Conservation (phyloP, 2,113 vertebrate genomes). For the Lota lota region DNA sequence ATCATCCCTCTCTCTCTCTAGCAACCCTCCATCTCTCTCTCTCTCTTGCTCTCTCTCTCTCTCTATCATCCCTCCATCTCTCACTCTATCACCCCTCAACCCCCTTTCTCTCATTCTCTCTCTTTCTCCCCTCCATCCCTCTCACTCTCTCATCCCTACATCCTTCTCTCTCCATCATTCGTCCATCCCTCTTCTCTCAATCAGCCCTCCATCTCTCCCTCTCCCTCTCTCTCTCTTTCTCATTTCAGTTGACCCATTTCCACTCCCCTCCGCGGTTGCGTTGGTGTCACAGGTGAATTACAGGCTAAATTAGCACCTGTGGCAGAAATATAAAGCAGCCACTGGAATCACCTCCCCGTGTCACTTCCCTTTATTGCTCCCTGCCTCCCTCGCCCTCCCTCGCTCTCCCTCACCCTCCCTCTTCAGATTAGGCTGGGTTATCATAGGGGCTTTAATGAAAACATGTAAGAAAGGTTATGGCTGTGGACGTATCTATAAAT, state of each 20-base stretch:
- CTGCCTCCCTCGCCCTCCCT: not conserved
- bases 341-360: conserved; percentile 21
- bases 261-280: conserved; percentile 18
- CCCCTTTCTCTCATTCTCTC: too few relatives aligned
- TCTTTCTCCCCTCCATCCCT: too few relatives aligned
- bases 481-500: conserved; percentile 26
- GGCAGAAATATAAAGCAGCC: conserved; percentile 35
- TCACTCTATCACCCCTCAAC: not conserved
- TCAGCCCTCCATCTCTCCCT: too few relatives aligned
- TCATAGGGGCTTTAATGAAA: conserved; percentile 36
- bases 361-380: not conserved
- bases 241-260: conserved; percentile 14
- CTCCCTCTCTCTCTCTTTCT: not conserved
- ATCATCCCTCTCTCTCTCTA: too few relatives aligned
- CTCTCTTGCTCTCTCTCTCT: too few relatives aligned
- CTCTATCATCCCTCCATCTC: conserved; percentile 13
- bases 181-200: too few relatives aligned
- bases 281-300: conserved; percentile 41
- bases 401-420: not conserved
- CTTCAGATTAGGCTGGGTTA: not conserved
- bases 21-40: too few relatives aligned
- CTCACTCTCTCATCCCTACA: too few relatives aligned
- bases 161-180: too few relatives aligned
- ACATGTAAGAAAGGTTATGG: conserved; percentile 34
- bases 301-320: conserved; percentile 35